These are phyloP conservation scores for Ostrea denselamellosa DNA, from an alignment of 1,140 invertebrate species.

Conservation along the genomic window DNA sequence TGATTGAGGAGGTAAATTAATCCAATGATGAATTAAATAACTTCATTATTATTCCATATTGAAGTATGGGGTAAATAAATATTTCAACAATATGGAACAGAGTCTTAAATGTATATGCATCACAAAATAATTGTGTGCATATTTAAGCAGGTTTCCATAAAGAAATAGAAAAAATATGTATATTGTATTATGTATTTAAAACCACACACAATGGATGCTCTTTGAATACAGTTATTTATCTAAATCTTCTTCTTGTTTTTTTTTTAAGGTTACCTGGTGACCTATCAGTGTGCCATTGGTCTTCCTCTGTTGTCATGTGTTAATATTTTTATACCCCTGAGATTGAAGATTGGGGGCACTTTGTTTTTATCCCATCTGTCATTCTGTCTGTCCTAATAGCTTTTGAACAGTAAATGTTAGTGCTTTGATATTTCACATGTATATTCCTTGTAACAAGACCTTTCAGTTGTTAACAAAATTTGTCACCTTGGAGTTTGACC, in stretches of 20 bases:
- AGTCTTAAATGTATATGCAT: background rate
- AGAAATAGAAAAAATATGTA: background rate
- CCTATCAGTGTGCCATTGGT: no score
- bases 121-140: background rate
- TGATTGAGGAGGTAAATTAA: background rate
- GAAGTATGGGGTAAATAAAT: background rate
- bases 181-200: background rate
- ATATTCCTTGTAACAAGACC: no score
- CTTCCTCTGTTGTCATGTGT: no score
- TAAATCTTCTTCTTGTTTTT: background rate
- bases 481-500: no score
- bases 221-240: slow-evolving; percentile 35
- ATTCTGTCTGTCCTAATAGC: no score
- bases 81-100: background rate
- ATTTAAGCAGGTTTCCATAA: background rate
- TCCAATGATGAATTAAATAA: background rate
- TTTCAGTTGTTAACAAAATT: no score
- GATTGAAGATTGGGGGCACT: no score
- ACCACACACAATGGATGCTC: slow-evolving; percentile 10
- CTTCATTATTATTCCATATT: background rate
- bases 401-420: no score
- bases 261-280: background rate
- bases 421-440: no score
- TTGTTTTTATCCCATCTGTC: no score
- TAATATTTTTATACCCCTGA: no score